Evolutionary conservation across 1,140 invertebrate genomes (phyloP), one percentile per base, ranked within the genome.

Genomic region (Atopsyche davidsoni): DNA sequence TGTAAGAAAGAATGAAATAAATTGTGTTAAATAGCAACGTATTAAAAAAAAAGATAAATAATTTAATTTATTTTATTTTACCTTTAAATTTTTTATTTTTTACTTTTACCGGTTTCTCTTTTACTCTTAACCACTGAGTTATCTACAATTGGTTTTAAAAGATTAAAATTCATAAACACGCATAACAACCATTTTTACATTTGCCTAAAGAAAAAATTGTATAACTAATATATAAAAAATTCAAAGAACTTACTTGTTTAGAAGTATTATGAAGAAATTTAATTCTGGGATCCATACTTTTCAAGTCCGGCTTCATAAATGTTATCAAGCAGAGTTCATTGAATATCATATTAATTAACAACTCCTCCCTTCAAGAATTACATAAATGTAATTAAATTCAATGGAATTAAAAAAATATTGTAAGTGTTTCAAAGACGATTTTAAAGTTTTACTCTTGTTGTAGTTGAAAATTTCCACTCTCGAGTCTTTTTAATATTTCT

Each of bases 401-500:
- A 28, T n/a, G 24, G 4, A 28, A 7, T 6, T n/a, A 7, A 7
- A 7, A 7, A 28, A 7, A 7, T 28, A 7, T 28, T 28, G 4
- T 6, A n/a, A 28, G 4, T 28, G 4, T n/a, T 28, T 6, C 24
- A 7, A 7, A 7, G 24, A 28, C n/a, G 6, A 28, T 28, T n/a
- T 28, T 6, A 7, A 7, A 7, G 24, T 28, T 28, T 6, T 28
- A 28, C 6, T 28, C n/a, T 6, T 28, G 10, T 31, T 38, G 39
- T 35, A 32, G 36, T 38, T 46, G 25, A 14, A 46, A 7, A 38
- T 46, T 35, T 38, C 25, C 36, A 1, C 13, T 38, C 21, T 46
- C 39, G 7, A 46, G 25, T 46, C 39, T 46, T 46, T 46, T 46
- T 23, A 46, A n/a, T 23, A 46, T 32, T 24, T 18, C 21, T 38